Evolutionary conservation across 1,140 invertebrate genomes (phyloP).

Genomic region (Steinernema khuongi): DNA sequence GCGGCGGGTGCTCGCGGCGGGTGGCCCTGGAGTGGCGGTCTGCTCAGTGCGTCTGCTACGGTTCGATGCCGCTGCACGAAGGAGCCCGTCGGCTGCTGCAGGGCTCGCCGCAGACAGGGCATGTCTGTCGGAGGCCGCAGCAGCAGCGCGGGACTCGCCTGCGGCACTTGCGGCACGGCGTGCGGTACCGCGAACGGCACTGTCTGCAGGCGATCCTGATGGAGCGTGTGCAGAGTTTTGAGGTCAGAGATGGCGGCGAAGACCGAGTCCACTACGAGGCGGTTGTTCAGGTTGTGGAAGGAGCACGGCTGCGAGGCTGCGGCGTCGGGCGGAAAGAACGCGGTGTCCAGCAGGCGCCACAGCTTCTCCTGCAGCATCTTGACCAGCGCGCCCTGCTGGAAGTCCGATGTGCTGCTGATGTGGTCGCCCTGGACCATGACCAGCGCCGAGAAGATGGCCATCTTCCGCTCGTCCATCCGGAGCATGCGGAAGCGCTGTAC

Average conservation of each 20-base stretch:
- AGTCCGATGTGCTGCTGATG: slow-evolving; percentile 18
- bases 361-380: slow-evolving; percentile 32
- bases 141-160: neutral
- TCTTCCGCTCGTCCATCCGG: slow-evolving; percentile 80
- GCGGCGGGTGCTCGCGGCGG: neutral
- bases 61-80: slow-evolving; percentile 11
- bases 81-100: neutral
- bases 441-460: slow-evolving; percentile 68
- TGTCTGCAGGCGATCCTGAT: slow-evolving; percentile 11
- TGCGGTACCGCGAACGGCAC: neutral
- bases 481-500: slow-evolving; percentile 84
- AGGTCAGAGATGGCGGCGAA: neutral
- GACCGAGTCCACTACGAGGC: neutral
- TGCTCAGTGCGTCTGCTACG: neutral
- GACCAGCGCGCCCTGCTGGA: slow-evolving; percentile 17
- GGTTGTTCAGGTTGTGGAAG: neutral
- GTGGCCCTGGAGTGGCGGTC: slow-evolving; percentile 11
- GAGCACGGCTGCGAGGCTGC: neutral
- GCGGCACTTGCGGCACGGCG: neutral
- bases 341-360: slow-evolving; percentile 23
- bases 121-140: neutral
- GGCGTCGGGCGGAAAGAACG: neutral
- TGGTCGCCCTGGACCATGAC: slow-evolving; percentile 31
- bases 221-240: slow-evolving; percentile 15
- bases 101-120: neutral